Evolutionary conservation across 1,140 invertebrate species (phyloP), one percentile per base, ranked within the genome.

Genomic region (Caerostris darwini): DNA sequence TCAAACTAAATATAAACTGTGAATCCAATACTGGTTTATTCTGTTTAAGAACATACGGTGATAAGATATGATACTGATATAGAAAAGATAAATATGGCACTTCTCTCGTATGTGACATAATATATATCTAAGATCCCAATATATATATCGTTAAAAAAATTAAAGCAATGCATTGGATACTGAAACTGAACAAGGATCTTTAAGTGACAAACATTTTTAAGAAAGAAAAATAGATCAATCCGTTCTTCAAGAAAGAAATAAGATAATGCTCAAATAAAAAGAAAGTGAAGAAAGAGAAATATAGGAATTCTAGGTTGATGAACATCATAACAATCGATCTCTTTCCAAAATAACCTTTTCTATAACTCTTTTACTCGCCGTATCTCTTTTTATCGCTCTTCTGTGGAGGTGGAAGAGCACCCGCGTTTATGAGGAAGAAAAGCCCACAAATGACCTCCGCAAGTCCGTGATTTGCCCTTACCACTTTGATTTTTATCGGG

Each of bases 401-500:
- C 67, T 77, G 10, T 14, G 50, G n/a, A 90, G 8, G 34, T 53
- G 10, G 71, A 90, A 71, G 53, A 61, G 19, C 58, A 81, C 17
- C 71, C 54, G 56, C 90, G 34, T 81, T 91, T 91, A 91, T 91
- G 90, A 71, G 90, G 90, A 71, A 58, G 67, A 91, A 82, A 61
- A 54, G 54, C 90, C 58, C 88, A 57, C 90, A 91, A 91, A 91
- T 91, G 90, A 91, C 90, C 90, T 82, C n/a, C 54, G 17, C 34
- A 91, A 91, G 90, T 81, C 69, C 71, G 90, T 53, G 19, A 12
- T 82, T 71, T 82, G 34, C 56, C 69, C 50, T n/a, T n/a, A 50
- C 71, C 61, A 58, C 57, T 91, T 91, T 91, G 90, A 91, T 91
- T 91, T 90, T 91, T 91, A 91, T 91, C 90, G 90, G 90, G 90